Evolutionary conservation across 2,797 vertebrate species (phyloP).

Genomic region (Fratercula arctica): DNA sequence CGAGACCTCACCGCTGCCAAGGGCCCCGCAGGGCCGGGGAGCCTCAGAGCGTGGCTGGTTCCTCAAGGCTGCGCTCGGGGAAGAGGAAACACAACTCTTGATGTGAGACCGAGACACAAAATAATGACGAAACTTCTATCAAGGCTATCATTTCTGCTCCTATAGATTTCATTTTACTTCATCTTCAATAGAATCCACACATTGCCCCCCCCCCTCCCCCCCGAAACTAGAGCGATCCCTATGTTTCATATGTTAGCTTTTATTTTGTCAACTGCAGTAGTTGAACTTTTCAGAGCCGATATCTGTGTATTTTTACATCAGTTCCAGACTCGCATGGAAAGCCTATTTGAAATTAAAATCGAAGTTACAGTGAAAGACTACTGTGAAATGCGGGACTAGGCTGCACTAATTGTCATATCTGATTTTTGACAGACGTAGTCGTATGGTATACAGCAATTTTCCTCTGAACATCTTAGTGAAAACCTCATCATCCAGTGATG

Average conservation of each 20-base stretch:
- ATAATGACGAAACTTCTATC: not conserved
- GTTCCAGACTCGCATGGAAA: not conserved
- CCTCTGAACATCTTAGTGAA: not conserved
- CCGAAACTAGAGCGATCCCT: not conserved
- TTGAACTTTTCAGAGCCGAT: not conserved
- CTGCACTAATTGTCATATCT: not conserved
- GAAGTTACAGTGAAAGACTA: not conserved
- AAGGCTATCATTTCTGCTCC: not conserved
- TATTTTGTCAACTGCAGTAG: not conserved
- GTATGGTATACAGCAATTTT: not conserved
- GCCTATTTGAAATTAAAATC: not conserved
- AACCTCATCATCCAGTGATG: not conserved
- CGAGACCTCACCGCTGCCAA: accelerated
- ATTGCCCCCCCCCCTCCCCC: not conserved
- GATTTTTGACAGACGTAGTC: not conserved
- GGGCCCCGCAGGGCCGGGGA: not conserved
- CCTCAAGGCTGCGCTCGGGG: accelerated
- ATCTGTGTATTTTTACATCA: not conserved
- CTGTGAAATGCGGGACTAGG: not conserved
- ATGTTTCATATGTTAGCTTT: not conserved
- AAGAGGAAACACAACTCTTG: not conserved
- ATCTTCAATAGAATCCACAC: not conserved
- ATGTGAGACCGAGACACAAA: not conserved
- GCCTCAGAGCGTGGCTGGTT: not conserved
- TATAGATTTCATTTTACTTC: not conserved